Percentiles rank a stretch among this genome's conserved stretches.
These are phyloP conservation scores for Pteruthius melanotis DNA, from an alignment of 2,113 vertebrate species.

Conservation along the genomic window DNA sequence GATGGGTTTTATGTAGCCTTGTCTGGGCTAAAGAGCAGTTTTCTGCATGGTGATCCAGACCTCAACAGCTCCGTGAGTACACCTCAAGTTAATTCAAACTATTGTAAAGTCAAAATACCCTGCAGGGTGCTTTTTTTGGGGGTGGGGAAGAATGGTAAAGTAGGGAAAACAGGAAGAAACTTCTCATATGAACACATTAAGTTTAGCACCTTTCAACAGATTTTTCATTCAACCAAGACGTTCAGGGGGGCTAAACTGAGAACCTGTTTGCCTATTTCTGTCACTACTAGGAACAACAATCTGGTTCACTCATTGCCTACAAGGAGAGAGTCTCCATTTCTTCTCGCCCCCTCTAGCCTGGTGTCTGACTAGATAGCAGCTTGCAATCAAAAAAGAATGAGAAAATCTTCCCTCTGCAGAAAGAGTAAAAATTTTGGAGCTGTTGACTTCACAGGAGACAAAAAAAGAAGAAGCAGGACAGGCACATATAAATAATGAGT, in stretches of 20 bases:
- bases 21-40: not conserved
- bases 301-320: not conserved
- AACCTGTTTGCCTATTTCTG: not conserved
- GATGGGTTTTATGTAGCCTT: not conserved
- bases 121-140: fast-evolving
- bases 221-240: not conserved
- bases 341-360: not conserved
- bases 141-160: not conserved
- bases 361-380: not conserved
- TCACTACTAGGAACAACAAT: not conserved
- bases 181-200: not conserved
- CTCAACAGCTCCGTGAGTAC: not conserved
- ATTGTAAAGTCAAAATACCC: not conserved
- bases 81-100: not conserved
- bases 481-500: not conserved
- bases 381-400: not conserved
- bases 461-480: not conserved
- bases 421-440: not conserved
- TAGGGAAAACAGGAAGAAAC: not conserved
- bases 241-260: not conserved
- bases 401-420: not conserved
- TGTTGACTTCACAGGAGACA: not conserved
- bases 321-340: not conserved
- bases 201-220: not conserved
- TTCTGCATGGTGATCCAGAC: not conserved